Evolutionary conservation across 2,888 invertebrate genomes (phyloP).

Genomic region (Erebia ligea): DNA sequence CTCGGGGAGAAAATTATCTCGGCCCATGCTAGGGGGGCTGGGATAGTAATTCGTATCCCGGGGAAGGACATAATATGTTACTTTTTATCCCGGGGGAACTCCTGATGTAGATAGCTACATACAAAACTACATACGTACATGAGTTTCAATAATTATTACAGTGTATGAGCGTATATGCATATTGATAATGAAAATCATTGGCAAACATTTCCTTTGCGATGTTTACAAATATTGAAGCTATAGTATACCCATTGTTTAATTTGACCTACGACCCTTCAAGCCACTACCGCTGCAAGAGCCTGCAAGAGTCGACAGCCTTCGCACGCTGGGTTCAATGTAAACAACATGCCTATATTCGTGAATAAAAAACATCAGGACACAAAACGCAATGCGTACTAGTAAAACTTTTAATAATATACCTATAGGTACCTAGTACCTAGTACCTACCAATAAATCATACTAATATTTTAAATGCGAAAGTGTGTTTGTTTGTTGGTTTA

Average conservation of each 20-base stretch:
- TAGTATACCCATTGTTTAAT: constrained; percentile 1
- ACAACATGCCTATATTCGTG: constrained; percentile 9
- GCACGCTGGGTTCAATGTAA: constrained; percentile 5
- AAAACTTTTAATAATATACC: background rate
- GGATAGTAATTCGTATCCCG: no score
- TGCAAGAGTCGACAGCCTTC: constrained; percentile 8
- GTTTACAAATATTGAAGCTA: constrained; percentile 1
- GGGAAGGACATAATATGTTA: no score
- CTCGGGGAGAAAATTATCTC: no score
- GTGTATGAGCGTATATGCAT: background rate
- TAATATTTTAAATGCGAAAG: no score
- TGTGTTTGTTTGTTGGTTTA: no score
- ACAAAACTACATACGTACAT: no score
- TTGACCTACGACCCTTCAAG: constrained; percentile 11
- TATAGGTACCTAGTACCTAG: no score
- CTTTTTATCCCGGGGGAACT: no score
- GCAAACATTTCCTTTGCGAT: background rate
- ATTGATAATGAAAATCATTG: constrained; percentile 2
- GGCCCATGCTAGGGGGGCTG: no score
- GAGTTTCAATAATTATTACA: no score
- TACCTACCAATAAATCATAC: no score
- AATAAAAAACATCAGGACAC: background rate
- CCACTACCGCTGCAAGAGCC: background rate
- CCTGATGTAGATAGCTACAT: no score
- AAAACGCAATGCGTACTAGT: background rate